These are phyloP conservation scores for Psephotus haematonotus DNA, from an alignment of 2,113 vertebrate genomes.

Conservation along the genomic window DNA sequence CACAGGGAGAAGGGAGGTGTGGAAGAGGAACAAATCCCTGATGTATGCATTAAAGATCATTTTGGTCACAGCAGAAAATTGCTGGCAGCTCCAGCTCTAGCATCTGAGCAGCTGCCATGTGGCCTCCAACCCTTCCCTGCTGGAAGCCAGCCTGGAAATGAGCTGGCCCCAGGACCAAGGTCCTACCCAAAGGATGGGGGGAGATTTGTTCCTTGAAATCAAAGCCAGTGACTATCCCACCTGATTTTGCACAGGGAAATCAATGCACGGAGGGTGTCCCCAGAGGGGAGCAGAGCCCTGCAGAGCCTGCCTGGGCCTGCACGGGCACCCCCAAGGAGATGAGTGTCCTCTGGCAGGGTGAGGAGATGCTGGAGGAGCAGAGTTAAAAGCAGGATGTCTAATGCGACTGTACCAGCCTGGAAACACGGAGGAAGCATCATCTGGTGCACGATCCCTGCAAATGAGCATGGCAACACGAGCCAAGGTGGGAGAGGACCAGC, in stretches of 20 bases:
- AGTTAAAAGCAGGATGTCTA: neutral
- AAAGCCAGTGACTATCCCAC: neutral
- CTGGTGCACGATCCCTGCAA: neutral
- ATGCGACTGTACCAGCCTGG: neutral
- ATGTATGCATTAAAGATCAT: neutral
- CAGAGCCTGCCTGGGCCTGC: neutral
- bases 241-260: neutral
- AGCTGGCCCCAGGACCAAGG: neutral
- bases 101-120: constrained; percentile 22
- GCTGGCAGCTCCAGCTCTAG: neutral
- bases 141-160: constrained; percentile 37
- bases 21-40: neutral
- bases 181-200: neutral
- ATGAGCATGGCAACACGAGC: neutral
- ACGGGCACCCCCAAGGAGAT: neutral
- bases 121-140: constrained; percentile 8
- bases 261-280: neutral
- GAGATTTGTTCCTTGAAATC: constrained; percentile 27
- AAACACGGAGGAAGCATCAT: neutral
- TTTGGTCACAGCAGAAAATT: constrained; percentile 34
- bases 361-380: neutral
- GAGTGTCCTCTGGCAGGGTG: neutral
- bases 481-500: neutral
- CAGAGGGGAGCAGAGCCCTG: neutral
- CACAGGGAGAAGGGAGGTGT: accelerated